Base-by-base conservation (phyloP, 2,888 invertebrate species). In the Limnephilus rhombicus region DNA sequence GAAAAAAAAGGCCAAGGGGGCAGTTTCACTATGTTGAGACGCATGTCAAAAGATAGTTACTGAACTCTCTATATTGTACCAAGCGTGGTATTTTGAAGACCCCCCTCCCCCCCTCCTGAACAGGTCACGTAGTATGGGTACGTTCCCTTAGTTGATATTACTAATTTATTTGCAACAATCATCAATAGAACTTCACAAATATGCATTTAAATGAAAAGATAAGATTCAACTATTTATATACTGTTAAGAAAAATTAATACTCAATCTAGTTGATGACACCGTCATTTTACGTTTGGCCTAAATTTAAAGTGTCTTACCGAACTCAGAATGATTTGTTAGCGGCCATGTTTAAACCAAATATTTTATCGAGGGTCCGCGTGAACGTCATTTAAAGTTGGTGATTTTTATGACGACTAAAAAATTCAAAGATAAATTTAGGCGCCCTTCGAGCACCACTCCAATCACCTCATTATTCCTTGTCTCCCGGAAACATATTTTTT, bases 401-500 rank as follows among this genome's bases (percentile, higher is more conserved):
- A 24, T 68, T 68, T 24, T 68, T 68, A 18, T 7, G 68, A 68
- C 24, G 18, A 24, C 24, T 5, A 24, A 68, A 68, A 15, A 68
- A 18, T 24, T 68, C 24, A 68, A 1, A 68, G 7, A 68, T 24
- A 5, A 18, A 53, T 53, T 68, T 68, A 24, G 68, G 18, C 24
- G 7, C 7, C 7, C 68, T 24, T 18, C 24, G 7, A 68, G 68
- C 37, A 83, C 83, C 18, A 83, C 24, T 83, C 24, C 37, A 37
- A 83, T 37, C 37, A 83, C 37, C 37, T 37, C 34, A 83, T 49
- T 87, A 53, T 87, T 29, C 29, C 31, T 80, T 80, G 88, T 89
- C 88, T 89, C 80, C n/a, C 45, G 49, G n/a, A 89, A 37, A 80
- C 80, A 89, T 34, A 89, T 80, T 89, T 86, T 86, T 45, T 45